A percentile compares a stretch with the other conserved stretches of the same genome.
Conservation (phyloP, 2,888 invertebrate species). For the Heliconius cydno region DNA sequence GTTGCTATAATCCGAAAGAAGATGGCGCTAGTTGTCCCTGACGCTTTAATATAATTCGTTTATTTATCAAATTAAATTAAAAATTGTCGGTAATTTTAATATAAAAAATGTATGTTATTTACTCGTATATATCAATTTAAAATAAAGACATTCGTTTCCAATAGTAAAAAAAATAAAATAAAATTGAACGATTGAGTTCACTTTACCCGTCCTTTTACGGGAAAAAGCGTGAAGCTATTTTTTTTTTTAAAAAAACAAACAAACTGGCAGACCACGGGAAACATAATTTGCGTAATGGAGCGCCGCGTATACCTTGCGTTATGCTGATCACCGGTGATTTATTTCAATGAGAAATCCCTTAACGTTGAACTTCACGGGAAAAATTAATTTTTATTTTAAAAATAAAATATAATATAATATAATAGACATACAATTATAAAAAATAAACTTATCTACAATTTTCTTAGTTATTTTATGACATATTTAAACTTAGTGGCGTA, state of each 20-base stretch:
- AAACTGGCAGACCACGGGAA: slow-evolving; percentile 42
- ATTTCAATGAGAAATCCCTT: slow-evolving; percentile 65
- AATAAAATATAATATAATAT: too few species aligned
- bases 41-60: background rate
- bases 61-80: background rate
- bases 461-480: too few species aligned
- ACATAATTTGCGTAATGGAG: slow-evolving; percentile 69
- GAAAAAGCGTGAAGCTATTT: background rate
- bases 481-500: too few species aligned
- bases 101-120: background rate
- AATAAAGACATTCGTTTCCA: background rate
- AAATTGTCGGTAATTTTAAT: background rate
- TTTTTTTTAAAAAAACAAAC: background rate
- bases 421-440: too few species aligned
- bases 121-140: background rate
- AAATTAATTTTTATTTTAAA: background rate
- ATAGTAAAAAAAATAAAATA: too few species aligned
- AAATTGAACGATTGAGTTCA: too few species aligned
- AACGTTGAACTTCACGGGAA: background rate
- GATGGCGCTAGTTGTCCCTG: slow-evolving; percentile 17
- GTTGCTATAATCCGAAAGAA: background rate
- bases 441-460: too few species aligned
- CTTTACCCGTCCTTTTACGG: background rate
- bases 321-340: slow-evolving; percentile 69
- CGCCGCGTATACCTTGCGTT: slow-evolving; percentile 64